Base-by-base conservation (phyloP, 2,888 invertebrate genomes). In the Pediacus dermestoides region DNA sequence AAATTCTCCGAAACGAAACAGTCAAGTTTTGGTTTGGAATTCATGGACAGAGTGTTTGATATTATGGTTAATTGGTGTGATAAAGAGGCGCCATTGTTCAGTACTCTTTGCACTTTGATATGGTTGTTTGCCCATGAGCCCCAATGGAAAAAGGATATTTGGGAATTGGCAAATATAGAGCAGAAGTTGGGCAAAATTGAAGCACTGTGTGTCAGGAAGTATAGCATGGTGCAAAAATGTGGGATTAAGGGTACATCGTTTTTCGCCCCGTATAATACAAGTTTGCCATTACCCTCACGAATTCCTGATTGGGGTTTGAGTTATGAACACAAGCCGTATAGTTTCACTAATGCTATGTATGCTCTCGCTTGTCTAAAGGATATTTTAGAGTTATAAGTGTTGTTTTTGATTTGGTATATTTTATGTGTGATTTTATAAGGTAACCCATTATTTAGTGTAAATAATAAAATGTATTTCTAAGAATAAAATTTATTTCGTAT, bases 61-160 rank as follows among this genome's bases (percentile, higher is more conserved):
- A 75, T 81, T 59, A 73, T 86, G 73, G 67, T 74, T 62, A 74
- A 81, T 37, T 83, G 78, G 70, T 81, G 81, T 56, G 80, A 78
- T 55, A 82, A 78, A 53, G 82, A 84, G 53, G 72, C 73, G 3
- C 72, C 74, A 27, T 65, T 82, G 34, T 82, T 82, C 53, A 78
- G 80, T 50, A 75, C 77, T 13, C 61, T 84, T 15, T 76, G 78
- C 32, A 83, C 84, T 0, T 72, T 82, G 16, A 62, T 84, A 23
- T 84, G 82, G 82, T 66, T 83, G 7, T 81, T 82, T 59, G 70
- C 75, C 0, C 77, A 78, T 53, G 75, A 75, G 37, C 68, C 73
- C 6, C 55, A 59, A 32, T 66, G 75, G 34, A 71, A 65, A 54
- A 55, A 70, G 66, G 72, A 71, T 53, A 66, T 63, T 21, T 26